A percentile compares a stretch with the other conserved stretches of the same genome.
Evolutionary conservation across 2,888 invertebrate species (phyloP).

Genomic region (Amiota communis): DNA sequence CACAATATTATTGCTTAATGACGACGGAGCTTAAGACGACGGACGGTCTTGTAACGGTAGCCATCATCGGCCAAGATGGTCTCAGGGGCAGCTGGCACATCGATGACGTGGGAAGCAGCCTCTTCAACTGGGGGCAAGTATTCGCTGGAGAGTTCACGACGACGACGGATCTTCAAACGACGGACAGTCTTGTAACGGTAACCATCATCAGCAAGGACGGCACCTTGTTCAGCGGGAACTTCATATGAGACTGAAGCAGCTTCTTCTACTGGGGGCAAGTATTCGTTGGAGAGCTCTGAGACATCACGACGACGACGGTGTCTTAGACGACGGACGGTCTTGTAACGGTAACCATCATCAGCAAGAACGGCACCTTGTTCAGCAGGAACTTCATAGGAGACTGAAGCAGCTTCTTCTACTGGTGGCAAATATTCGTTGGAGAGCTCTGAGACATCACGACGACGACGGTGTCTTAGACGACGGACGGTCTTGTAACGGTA

Average conservation of each 20-base stretch:
- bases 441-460: slow-evolving; percentile 58
- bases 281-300: slow-evolving; percentile 52
- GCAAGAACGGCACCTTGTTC: slow-evolving; percentile 35
- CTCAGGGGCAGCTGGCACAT: slow-evolving; percentile 20
- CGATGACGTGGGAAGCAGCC: slow-evolving; percentile 20
- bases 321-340: slow-evolving; percentile 50
- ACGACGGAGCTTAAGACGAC: slow-evolving; percentile 57
- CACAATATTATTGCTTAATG: slow-evolving; percentile 45
- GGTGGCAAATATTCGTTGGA: slow-evolving; percentile 51
- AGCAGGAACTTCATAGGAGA: slow-evolving; percentile 40
- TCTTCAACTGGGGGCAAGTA: slow-evolving; percentile 51
- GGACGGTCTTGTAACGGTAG: slow-evolving; percentile 69
- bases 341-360: slow-evolving; percentile 56
- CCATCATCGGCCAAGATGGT: slow-evolving; percentile 63
- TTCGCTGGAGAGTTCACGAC: slow-evolving; percentile 59
- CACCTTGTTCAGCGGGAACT: slow-evolving; percentile 49
- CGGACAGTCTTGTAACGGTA: slow-evolving; percentile 67
- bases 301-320: slow-evolving; percentile 59
- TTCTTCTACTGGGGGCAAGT: slow-evolving; percentile 55
- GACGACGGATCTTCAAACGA: slow-evolving; percentile 49
- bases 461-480: slow-evolving; percentile 50
- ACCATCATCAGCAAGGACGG: slow-evolving; percentile 56
- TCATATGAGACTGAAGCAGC: slow-evolving; percentile 46
- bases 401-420: slow-evolving; percentile 35
- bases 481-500: slow-evolving; percentile 62